Conservation (phyloP, 1,140 invertebrate species). For the Ladona fulva region DNA sequence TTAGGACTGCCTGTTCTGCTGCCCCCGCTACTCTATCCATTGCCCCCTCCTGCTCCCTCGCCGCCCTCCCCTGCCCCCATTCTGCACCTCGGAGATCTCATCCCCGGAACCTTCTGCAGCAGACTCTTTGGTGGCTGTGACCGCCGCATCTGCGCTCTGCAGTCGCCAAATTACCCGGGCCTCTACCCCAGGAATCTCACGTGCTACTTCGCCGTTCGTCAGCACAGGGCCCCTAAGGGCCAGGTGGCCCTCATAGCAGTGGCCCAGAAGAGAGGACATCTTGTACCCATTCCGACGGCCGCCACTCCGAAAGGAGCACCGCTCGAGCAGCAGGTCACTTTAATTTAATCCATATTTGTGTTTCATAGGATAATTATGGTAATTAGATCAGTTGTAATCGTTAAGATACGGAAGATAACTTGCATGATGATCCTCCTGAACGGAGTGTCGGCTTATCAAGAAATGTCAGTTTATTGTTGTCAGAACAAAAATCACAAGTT, state of each 20-base stretch:
- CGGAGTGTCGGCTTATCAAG: too few relatives aligned
- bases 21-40: not conserved
- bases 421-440: too few relatives aligned
- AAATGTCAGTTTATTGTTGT: too few relatives aligned
- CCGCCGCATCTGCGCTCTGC: constrained; percentile 71
- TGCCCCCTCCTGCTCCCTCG: not conserved
- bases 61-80: constrained; percentile 18
- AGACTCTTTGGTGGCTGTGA: constrained; percentile 83
- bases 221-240: constrained; percentile 29
- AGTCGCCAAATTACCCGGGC: constrained; percentile 85
- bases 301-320: not conserved
- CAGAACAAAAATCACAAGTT: too few relatives aligned
- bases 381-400: too few relatives aligned
- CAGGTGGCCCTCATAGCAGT: not conserved
- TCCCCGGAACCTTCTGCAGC: constrained; percentile 80
- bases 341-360: too few relatives aligned
- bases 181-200: constrained; percentile 82
- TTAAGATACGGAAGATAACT: too few relatives aligned
- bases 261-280: constrained; percentile 11
- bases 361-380: too few relatives aligned
- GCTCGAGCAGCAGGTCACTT: not conserved
- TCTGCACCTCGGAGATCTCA: constrained; percentile 67
- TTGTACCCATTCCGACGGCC: not conserved
- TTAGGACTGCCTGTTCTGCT: not conserved
- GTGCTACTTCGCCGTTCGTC: constrained; percentile 75